Evolutionary conservation across 2,888 invertebrate species (phyloP), one percentile per base, ranked within the genome.

Genomic region (Scaptomyza tumidula): DNA sequence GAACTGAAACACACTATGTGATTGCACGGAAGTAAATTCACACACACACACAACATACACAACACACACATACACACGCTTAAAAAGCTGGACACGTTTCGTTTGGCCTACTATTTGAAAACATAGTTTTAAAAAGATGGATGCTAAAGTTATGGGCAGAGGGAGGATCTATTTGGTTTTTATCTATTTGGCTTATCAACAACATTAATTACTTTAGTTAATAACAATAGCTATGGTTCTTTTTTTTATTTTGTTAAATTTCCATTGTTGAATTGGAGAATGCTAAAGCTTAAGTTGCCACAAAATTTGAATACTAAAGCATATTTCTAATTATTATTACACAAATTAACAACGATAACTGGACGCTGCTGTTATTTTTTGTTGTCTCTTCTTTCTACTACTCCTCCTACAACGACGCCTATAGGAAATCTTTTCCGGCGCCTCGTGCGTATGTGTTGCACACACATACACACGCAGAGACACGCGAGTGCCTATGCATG

Each of bases 371-470:
- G 19, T 39, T 66, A 61, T 72, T 65, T 65, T 50, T 63, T 54
- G 14, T 24, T 54, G 61, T 19, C 24, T 41, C 54, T 61, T 57
- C 63, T 54, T 58, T 10, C 29, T 44, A 7, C 24, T 44, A 7
- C 37, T 24, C 7, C 27, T 46, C 29, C 45, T 43, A 37, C 31
- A 44, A 41, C 46, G 44, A 33, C 49, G 56, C 62, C 65, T 66
- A 75, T 73, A 63, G 63, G 68, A 78, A 66, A 58, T 71, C 54
- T 75, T 71, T 77, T 69, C 77, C 75, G 78, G 75, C 57, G 35
- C 62, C 71, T 39, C 66, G 57, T 57, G 65, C 71, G 44, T 62
- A 29, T 55, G 43, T 70, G 54, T 67, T 56, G 14, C 48, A 50
- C 39, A 49, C 49, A 63, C 41, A 35, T 13, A 48, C n/a, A 41